Evolutionary conservation across 2,797 vertebrate species (phyloP).

Genomic region (Crocodylus rhombifer): DNA sequence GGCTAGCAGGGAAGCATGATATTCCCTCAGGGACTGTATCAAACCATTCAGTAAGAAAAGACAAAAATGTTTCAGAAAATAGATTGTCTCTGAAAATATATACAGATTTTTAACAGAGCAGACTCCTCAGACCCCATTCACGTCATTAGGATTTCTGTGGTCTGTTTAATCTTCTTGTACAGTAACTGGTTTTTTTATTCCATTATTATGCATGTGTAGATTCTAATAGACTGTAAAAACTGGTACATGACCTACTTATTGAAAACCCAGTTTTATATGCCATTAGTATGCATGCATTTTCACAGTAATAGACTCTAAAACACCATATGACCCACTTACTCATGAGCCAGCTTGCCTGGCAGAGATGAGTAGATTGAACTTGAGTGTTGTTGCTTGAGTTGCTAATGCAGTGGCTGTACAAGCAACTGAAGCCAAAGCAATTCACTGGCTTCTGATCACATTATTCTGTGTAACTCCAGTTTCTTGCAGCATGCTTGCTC

Average conservation of each 20-base stretch:
- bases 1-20: constrained; percentile 17
- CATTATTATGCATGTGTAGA: constrained; percentile 70
- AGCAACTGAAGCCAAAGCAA: no score
- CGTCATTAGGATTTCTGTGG: constrained; percentile 54
- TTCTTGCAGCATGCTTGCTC: no score
- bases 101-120: constrained; percentile 63
- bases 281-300: constrained; percentile 57
- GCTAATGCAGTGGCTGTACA: no score
- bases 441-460: no score
- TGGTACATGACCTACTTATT: constrained; percentile 67
- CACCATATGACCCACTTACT: constrained; percentile 68
- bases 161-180: constrained; percentile 72
- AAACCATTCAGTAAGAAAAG: constrained; percentile 36
- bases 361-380: no score
- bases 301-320: constrained; percentile 52
- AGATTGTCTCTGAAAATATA: constrained; percentile 62
- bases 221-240: constrained; percentile 64
- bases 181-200: constrained; percentile 60
- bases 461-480: no score
- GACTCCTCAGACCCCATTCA: constrained; percentile 28
- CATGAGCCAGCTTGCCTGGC: background rate
- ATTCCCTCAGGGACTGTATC: constrained; percentile 27
- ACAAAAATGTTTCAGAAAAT: constrained; percentile 62
- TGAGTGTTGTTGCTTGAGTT: no score
- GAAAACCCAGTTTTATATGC: constrained; percentile 66